A percentile compares a stretch with the other conserved stretches of the same genome.
Conservation (phyloP, 2,888 invertebrate species). For the Ophion obscuratus region DNA sequence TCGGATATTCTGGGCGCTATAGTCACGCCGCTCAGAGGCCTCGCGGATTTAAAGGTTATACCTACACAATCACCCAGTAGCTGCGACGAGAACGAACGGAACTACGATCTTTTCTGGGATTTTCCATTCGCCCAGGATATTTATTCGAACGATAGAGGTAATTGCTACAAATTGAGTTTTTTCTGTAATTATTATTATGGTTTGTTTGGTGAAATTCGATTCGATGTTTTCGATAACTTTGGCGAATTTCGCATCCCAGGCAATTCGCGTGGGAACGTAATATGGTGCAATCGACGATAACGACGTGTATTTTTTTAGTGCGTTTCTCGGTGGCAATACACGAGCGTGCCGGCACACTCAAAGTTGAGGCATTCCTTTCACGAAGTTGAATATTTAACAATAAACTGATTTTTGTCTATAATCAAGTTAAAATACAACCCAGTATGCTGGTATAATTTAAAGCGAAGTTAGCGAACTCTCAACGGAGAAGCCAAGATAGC, state of each 20-base stretch:
- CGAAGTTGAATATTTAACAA: too few species aligned
- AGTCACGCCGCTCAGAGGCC: neutral
- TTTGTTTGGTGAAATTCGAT: neutral
- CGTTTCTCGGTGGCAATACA: neutral
- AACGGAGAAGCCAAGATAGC: too few species aligned
- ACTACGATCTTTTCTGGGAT: neutral
- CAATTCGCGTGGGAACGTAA: neutral
- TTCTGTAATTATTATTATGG: neutral
- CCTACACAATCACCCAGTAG: neutral
- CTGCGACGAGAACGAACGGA: neutral
- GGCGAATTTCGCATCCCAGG: neutral
- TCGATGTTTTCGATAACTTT: neutral
- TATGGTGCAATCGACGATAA: neutral
- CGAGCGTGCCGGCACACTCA: neutral
- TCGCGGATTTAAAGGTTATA: neutral
- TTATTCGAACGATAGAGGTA: neutral
- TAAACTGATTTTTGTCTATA: too few species aligned
- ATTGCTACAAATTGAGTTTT: neutral
- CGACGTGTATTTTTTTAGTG: neutral
- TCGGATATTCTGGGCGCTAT: neutral
- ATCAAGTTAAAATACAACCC: too few species aligned
- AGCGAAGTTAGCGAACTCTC: too few species aligned
- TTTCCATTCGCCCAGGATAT: neutral
- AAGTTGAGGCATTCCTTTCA: neutral
- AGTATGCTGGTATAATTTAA: too few species aligned